These are phyloP conservation scores for Thunnus maccoyii DNA, from an alignment of 2,113 vertebrate genomes.

Conservation along the genomic window DNA sequence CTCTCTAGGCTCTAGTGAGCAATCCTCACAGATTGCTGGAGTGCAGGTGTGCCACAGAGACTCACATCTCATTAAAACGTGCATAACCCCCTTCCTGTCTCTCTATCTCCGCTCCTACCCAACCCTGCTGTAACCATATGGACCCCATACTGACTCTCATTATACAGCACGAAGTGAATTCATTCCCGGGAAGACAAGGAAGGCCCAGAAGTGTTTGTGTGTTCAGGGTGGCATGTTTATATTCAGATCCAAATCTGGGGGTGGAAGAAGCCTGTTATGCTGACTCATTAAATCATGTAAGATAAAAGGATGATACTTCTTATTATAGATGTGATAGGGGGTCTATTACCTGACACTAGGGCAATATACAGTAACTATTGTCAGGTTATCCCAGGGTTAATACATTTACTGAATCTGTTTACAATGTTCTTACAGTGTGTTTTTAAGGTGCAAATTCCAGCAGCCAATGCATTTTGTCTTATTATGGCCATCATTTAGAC, in stretches of 20 bases:
- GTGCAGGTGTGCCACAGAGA: slow-evolving; percentile 76
- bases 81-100: slow-evolving; percentile 70
- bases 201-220: slow-evolving; percentile 59
- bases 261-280: slow-evolving; percentile 46
- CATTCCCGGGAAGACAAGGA: slow-evolving; percentile 68
- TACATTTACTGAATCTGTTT: slow-evolving; percentile 1
- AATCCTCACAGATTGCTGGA: slow-evolving; percentile 67
- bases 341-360: slow-evolving; percentile 7
- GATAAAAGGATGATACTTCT: slow-evolving; percentile 13
- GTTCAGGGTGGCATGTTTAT: slow-evolving; percentile 57
- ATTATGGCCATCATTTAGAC: not conserved
- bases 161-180: slow-evolving; percentile 80
- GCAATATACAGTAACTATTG: slow-evolving; percentile 8
- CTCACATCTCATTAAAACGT: slow-evolving; percentile 83
- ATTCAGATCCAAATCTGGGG: slow-evolving; percentile 65
- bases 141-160: slow-evolving; percentile 84
- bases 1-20: slow-evolving; percentile 62
- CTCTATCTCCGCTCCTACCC: slow-evolving; percentile 47
- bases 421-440: not conserved
- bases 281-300: slow-evolving; percentile 54
- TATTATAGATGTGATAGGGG: slow-evolving; percentile 4
- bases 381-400: slow-evolving; percentile 3
- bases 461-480: not conserved
- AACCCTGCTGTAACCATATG: slow-evolving; percentile 80
- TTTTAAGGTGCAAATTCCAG: not conserved